Base-by-base conservation (phyloP, 2,113 vertebrate species). In the Perccottus glenii region DNA sequence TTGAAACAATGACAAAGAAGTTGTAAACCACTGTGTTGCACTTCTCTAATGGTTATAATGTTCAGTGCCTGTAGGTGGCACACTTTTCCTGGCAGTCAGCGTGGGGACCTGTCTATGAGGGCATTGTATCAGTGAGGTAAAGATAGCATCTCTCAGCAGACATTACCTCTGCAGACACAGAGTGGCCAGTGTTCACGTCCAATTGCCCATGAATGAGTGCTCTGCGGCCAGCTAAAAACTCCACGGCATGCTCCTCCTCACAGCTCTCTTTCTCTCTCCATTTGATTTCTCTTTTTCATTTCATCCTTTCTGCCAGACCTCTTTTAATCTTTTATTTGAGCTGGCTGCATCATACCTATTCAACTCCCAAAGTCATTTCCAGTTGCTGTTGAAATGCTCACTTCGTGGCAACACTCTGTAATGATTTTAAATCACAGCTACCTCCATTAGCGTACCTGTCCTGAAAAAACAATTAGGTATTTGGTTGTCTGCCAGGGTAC, bases 101-200 rank as follows among this genome's bases (percentile, higher is more conserved):
- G 5, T 43, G 52, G 52, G 63, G 76, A 80, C 74, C 55, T 78
- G 79, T 88, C 75, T 87, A 85, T 87, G 82, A 85, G 81, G 47
- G 71, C 84, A 83, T 87, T 87, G 79, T 87, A 70, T 72, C 70
- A 80, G 15, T 27, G 79, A 83, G 66, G 66, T 83, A 85, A 85
- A 88, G 88, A 86, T 82, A 87, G 79, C 81, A 83, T 87, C 82
- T 77, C 81, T 72, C 73, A 66, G 76, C 57, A 72, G 77, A 77
- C 84, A 78, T 84, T 77, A 83, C 81, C 78, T 87, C 78, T 66
- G 58, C 35, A 49, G 57, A 60, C 72, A 87, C 86, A 87, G 84
- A 87, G 75, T 46, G 38, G 11, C 64, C 81, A 84, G 75, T 87
- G 82, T 88, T 88, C 72, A 60, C 44, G 16, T 70, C 74, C 76